These are phyloP conservation scores for Plebejus anna DNA, from an alignment of 2,888 invertebrate genomes.

Conservation along the genomic window DNA sequence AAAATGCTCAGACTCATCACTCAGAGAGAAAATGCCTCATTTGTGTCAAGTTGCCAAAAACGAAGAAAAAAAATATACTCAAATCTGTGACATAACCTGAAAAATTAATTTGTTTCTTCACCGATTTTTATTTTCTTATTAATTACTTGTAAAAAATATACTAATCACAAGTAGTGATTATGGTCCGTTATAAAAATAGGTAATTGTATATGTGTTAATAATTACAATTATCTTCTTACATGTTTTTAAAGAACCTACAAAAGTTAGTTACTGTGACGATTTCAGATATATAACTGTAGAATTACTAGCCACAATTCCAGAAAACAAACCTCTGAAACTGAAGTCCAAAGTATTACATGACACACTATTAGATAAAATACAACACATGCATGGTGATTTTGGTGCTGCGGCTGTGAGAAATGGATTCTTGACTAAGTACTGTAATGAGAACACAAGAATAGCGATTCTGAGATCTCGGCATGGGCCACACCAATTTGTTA, in stretches of 20 bases:
- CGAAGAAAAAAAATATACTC: too few relatives aligned
- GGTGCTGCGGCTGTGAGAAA: slow-evolving; percentile 85
- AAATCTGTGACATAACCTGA: background rate
- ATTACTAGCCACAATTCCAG: slow-evolving; percentile 75
- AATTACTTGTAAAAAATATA: background rate
- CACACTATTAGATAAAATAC: slow-evolving; percentile 81
- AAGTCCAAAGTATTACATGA: slow-evolving; percentile 77
- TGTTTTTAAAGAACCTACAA: background rate
- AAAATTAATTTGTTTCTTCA: background rate
- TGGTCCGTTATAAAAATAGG: slow-evolving; percentile 86
- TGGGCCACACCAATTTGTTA: slow-evolving; percentile 86
- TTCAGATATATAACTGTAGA: slow-evolving; percentile 85
- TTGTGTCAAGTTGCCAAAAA: too few relatives aligned
- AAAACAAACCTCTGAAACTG: slow-evolving; percentile 69
- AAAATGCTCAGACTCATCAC: too few relatives aligned
- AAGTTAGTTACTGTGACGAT: slow-evolving; percentile 22
- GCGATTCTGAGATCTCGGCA: slow-evolving; percentile 86
- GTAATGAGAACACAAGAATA: slow-evolving; percentile 87
- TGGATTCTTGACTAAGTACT: slow-evolving; percentile 89
- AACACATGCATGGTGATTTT: slow-evolving; percentile 87
- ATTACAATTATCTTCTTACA: background rate
- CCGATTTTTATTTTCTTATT: background rate
- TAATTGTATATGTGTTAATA: slow-evolving; percentile 42
- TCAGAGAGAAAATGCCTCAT: too few relatives aligned
- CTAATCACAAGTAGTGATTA: slow-evolving; percentile 42